Base-by-base conservation (phyloP, 1,140 invertebrate genomes). In the Bombus waltoni region DNA sequence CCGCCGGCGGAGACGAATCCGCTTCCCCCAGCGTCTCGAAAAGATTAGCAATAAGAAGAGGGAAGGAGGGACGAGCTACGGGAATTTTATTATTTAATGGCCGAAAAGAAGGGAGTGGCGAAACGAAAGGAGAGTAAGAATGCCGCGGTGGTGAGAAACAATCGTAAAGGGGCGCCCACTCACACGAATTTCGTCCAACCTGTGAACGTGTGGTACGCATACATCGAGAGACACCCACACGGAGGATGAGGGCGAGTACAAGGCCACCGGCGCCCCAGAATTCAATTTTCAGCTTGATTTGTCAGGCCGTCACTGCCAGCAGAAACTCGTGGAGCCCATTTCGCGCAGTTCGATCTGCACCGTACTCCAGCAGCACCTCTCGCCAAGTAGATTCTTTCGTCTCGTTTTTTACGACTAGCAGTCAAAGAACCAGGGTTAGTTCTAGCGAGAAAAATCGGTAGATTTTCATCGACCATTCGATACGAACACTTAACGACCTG, bases 271-370 rank as follows among this genome's bases (percentile, higher is more conserved):
- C 85, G 86, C 82, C 92, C 90, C 84, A 95, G 93, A 94, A 94
- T 94, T 94, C 93, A 94, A 94, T 94, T 94, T 94, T 94, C 94
- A 94, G 94, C 93, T 94, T 94, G 93, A 94, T 94, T 94, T 94
- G 94, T 94, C 94, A 94, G 93, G 90, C 91, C 92, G 93, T 93
- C 93, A 92, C 87, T 81, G 88, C 62, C 91, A 90, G 85, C 75
- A 89, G 88, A 84, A 93, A 91, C 84, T 87, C 83, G 79, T 87
- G 89, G 86, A 93, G 87, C 92, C 92, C 91, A 94, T 94, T 94
- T 93, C 92, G 91, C 90, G 85, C 89, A 89, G 88, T 90, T 91
- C 90, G 87, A 90, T 88, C 77, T 70, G 68, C 86, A 66, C 47
- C 47, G 25, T 62, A 35, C 32, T 0, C 15, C 73, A 15, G 72